Evolutionary conservation across 1,140 invertebrate genomes (phyloP), one percentile per base, ranked within the genome.

Genomic region (Cotesia typhae): DNA sequence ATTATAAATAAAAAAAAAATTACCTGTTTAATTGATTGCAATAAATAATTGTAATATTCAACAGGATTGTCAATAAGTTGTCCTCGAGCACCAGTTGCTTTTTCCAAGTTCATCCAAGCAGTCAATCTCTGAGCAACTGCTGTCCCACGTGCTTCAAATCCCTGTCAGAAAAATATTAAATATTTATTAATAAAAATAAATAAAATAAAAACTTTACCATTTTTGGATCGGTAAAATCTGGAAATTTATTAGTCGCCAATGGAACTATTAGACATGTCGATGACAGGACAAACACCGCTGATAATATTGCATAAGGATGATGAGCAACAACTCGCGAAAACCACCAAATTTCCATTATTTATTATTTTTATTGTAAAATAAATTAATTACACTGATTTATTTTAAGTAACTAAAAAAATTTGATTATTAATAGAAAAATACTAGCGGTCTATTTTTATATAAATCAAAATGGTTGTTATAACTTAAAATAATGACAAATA

Each of bases 81-180:
- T 55, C 91, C 92, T 59, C 90, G 91, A 59, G 90, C 88, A 79
- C 89, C 89, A 5, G 92, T 92, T 77, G 93, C 91, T 78, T 94
- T 91, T 60, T 93, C 87, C 53, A 97, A 90, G 87, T 96, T 96
- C 79, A 92, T 88, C 93, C 94, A 97, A 28, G 95, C 90, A 67
- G 92, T 92, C 68, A 94, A 84, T 64, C 94, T 89, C 80, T 94
- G 89, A 14, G 94, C 90, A 79, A 97, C 88, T 59, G 88, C 85
- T 9, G 95, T 97, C 14, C 95, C 95, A 77, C 95, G 89, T n/a
- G 95, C 93, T 85, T 96, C 94, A 87, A 97, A 98, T 7, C 96
- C 96, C 91, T 92, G 74, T 47, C 10, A 6, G 10, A 0, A 9
- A 82, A 71, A 70, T 61, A 73, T 41, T 61, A 71, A 72, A 74